Base-by-base conservation (phyloP, 2,113 vertebrate species). In the Excalfactoria chinensis region DNA sequence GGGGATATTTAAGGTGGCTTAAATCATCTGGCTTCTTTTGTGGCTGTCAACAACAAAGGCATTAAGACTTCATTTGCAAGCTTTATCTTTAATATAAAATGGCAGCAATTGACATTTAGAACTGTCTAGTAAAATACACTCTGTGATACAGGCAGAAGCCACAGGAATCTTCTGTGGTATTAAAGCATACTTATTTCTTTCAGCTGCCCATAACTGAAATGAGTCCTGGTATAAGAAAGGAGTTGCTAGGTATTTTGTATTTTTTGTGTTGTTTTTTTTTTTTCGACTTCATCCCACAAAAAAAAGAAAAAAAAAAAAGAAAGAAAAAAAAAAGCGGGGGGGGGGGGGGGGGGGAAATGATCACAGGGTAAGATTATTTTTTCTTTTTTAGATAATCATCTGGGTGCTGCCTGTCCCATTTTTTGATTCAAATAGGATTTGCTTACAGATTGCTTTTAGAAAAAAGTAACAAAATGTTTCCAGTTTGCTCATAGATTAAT, bases 61-160 rank as follows among this genome's bases (percentile, higher is more conserved):
- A 97, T 97, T 96, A 97, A 97, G 91, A 88, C 53, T 96, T 97
- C 35, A 95, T 96, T 97, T 97, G 66, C 53, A 95, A 92, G 78
- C 58, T 96, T 96, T 97, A 92, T 95, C 72, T 95, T 95, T 96
- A 98, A 97, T 90, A 72, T 77, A 96, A 97, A 97, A 96, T 96
- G 91, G 89, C 95, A 97, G 84, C 64, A 96, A 96, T 69, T 97
- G 94, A 94, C 93, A 96, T 96, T 97, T 97, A 96, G 97, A 97
- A 90, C 34, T 90, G 32, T 67, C 68, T 95, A 34, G 48, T 89
- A 85, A 46, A 93, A 91, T 92, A 21, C 3, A 15, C 20, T 90
- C 20, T 69, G 62, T 82, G 71, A 94, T 71, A 86, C 14, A 84
- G 60, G 58, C 26, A 96, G 55, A 95, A 95, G 26, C 18, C 55